Base-by-base conservation (phyloP, 2,113 vertebrate species). In the Chaetops frenatus region DNA sequence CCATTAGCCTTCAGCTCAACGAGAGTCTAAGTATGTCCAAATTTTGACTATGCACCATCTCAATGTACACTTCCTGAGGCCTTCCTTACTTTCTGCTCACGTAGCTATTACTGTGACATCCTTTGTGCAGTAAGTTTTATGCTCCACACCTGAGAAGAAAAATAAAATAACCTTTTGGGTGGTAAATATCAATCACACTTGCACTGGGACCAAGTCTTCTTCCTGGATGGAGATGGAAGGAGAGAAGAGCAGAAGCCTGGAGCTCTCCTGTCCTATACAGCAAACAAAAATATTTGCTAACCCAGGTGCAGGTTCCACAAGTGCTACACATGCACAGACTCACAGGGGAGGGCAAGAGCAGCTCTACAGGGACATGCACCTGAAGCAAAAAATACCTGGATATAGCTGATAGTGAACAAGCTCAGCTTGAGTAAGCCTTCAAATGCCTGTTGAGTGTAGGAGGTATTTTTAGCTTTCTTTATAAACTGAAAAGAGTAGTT, bases 401-500 rank as follows among this genome's bases (percentile, higher is more conserved):
- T 28, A 71, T 23, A 64, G 36, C 50, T 66, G 45, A 54, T 10
- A 14, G 42, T 61, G 80, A 86, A 61, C 45, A 82, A 93, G 16
- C 54, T 90, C 73, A 90, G 67, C 27, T n/a, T 86, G 45, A 93
- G 60, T 40, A 87, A 95, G 62, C 58, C 28, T 89, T 83, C 48
- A 58, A 58, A 66, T 40, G 13, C 12, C 80, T 73, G 29, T n/a
- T 92, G 74, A 96, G 92, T 57, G 67, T 1, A 82, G 22, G 28
- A 81, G 78, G 66, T 89, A 90, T 93, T 96, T 92, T 96, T 93
- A 88, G 89, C 83, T 86, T 65, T 71, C 61, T 87, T 83, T 73
- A 88, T 53, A 91, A 94, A 90, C 48, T 84, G 53, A 88, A 91
- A 27, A 95, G 61, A 90, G 51, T 67, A 83, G 88, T 69, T 72